A percentile compares a stretch with the other conserved stretches of the same genome.
phyloP scores from a whole-genome alignment of 1,140 invertebrate species.

The Leguminivora glycinivorella region DNA sequence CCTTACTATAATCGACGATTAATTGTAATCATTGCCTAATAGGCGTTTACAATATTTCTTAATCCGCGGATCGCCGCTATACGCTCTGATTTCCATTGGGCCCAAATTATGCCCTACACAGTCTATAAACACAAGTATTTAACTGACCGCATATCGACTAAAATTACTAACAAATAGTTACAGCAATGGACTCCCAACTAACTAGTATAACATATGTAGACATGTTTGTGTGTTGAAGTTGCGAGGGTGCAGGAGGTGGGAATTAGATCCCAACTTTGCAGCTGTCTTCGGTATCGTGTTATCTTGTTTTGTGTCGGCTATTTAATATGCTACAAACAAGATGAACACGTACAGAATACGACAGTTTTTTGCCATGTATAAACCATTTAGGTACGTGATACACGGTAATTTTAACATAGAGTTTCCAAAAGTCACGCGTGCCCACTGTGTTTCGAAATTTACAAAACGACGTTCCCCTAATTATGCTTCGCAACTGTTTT shows the following conservation, averaged over 20 bases:
- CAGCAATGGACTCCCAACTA: neutral
- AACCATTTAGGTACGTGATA: neutral
- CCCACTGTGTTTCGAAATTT: neutral
- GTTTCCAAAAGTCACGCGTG: neutral
- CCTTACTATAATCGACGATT: neutral
- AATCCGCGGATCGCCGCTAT: neutral
- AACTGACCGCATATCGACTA: neutral
- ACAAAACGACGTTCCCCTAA: neutral
- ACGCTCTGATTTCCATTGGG: neutral
- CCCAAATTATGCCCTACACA: neutral
- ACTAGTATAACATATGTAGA: neutral
- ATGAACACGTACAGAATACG: neutral
- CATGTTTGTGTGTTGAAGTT: neutral
- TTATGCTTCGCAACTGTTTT: constrained; percentile 1
- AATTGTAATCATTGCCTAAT: neutral
- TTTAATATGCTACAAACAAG: neutral
- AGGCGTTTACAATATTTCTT: neutral
- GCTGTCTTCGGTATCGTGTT: neutral
- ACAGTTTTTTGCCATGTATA: neutral
- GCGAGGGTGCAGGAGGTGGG: neutral
- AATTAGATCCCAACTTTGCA: constrained; percentile 2
- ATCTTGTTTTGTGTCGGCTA: neutral
- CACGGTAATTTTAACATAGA: neutral
- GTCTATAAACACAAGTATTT: neutral
- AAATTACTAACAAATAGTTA: neutral